Evolutionary conservation across 2,113 vertebrate species (phyloP), one percentile per base, ranked within the genome.

Genomic region (Oxyruncus cristatus): DNA sequence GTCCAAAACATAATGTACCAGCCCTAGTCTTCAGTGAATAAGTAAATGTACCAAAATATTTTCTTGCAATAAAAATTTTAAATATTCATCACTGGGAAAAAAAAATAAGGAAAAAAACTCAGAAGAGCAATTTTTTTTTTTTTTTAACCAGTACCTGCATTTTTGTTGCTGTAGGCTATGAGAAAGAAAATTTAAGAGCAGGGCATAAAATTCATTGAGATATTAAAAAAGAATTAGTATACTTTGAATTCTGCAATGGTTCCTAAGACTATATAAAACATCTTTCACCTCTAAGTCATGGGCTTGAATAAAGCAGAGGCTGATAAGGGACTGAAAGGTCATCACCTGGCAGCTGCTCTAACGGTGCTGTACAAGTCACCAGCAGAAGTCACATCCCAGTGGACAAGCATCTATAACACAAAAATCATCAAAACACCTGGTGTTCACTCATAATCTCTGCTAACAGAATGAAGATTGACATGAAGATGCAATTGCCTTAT

Each of bases 241-340:
- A 71, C 17, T 65, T 17, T 47, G 47, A 79, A 76, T 9, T 7
- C 13, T 90, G 17, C 32, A 56, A 2, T 39, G 27, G 18, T 67
- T 71, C 21, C 19, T 27, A 63, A 65, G 22, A 41, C 24, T 62
- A 8, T 18, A 66, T 61, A 77, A 47, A 37, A 4, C 27, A 44
- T 56, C 32, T 79, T 90, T 83, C 62, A 76, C 41, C 27, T 76
- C 35, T 50, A 68, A 61, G 49, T 61, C 62, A 65, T 47, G 3
- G 6, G 5, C 44, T 65, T 52, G 52, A 73, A 65, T 30, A 12
- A 41, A 76, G 26, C 32, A 76, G 28, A 76, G 19, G 26, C 37
- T 88, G 49, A 81, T n/a, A 53, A 70, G 33, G 47, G n/a, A 92
- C 39, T 72, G 41, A 95, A 90, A 93, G 46, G 85, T 92, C 53